These are phyloP conservation scores for Erpetoichthys calabaricus DNA, from an alignment of 2,797 vertebrate genomes.

Conservation along the genomic window DNA sequence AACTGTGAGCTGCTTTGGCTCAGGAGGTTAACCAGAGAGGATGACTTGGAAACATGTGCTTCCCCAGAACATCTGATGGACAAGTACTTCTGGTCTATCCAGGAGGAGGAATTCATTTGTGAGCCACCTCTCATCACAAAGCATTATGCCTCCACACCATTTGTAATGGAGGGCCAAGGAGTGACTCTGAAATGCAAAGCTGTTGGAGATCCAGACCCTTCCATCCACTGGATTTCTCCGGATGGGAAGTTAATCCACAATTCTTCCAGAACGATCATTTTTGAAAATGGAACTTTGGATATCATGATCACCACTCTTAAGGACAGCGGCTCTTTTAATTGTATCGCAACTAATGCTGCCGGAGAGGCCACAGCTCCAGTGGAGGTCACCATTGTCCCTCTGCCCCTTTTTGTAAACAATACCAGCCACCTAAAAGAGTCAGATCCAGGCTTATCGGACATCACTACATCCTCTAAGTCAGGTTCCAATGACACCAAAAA, in stretches of 20 bases:
- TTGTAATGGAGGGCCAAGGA: constrained; percentile 76
- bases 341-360: constrained; percentile 83
- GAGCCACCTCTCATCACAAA: constrained; percentile 78
- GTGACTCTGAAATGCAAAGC: constrained; percentile 77
- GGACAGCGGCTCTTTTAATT: constrained; percentile 82
- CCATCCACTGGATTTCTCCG: constrained; percentile 78
- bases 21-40: constrained; percentile 66
- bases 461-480: constrained; percentile 73
- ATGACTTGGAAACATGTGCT: constrained; percentile 83
- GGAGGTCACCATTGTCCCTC: constrained; percentile 70
- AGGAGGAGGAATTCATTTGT: constrained; percentile 84
- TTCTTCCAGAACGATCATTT: constrained; percentile 63
- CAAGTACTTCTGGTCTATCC: constrained; percentile 87
- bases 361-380: constrained; percentile 77
- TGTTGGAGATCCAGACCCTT: constrained; percentile 72
- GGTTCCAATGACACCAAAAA: constrained; percentile 66
- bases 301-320: constrained; percentile 79
- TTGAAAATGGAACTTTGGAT: constrained; percentile 76
- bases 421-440: constrained; percentile 62
- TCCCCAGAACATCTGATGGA: constrained; percentile 81
- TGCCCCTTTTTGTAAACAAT: constrained; percentile 72
- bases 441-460: constrained; percentile 74
- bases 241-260: constrained; percentile 83
- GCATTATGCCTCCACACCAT: constrained; percentile 51
- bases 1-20: constrained; percentile 91